Evolutionary conservation across 2,113 vertebrate species (phyloP), one percentile per base, ranked within the genome.

Genomic region (Trogon surrucura): DNA sequence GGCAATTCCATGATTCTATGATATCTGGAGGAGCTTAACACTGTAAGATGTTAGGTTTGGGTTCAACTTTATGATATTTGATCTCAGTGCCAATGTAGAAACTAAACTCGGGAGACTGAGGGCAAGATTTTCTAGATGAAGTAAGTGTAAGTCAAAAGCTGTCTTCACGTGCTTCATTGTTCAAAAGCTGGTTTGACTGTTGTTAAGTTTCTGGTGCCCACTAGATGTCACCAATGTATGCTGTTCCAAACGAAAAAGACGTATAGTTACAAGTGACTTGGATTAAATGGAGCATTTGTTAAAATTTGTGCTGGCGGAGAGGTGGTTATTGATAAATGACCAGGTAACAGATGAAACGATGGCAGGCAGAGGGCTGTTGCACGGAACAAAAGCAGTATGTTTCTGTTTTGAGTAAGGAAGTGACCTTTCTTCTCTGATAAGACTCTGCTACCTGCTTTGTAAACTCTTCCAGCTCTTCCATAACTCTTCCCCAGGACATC

Each of bases 151-250:
- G 5, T 10, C 10, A 9, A 48, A 2, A 32, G 18, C 5, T 2
- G 26, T 23, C 60, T 16, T n/a, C 7, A 0, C 2, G 1, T 17
- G 34, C 22, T 16, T n/a, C 3, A 48, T 25, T 13, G 51, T 25
- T 15, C 4, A 9, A 56, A 9, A 20, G 13, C 11, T 7, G 57
- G 19, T 10, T 17, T 6, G 83, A 12, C 56, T 80, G 80, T 25
- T 78, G 65, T 16, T 13, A 29, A 45, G 15, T 9, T 47, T 4
- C 16, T 38, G 21, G 3, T 25, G 69, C 23, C 94, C 96, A 45
- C 71, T 86, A 95, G 96, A 9, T 96, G 96, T 88, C 96, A 67
- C 18, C 75, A 16, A 27, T 1, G 95, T 5, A 53, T 29, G 27
- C 30, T 17, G 14, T 10, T 8, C 22, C 34, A 11, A 6, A 2